Base-by-base conservation (phyloP, 2,113 vertebrate species). In the Pandion haliaetus region DNA sequence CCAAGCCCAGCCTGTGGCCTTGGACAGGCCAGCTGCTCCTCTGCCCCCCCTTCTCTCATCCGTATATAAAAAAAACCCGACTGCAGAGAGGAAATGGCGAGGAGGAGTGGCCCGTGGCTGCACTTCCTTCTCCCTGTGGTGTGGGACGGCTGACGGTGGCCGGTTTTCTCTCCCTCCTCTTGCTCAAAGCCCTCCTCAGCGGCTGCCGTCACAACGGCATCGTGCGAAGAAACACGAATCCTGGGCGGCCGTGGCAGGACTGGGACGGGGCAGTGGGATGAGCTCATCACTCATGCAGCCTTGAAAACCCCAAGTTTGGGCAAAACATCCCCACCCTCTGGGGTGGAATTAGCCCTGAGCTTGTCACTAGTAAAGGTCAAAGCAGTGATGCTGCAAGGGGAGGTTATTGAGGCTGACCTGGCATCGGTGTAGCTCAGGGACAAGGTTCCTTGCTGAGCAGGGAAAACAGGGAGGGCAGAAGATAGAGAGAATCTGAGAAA, bases 81-180 rank as follows among this genome's bases (percentile, higher is more conserved):
- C 47, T 8, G n/a, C 42, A 4, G 57, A 21, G 86, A 97, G 97
- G 97, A 97, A 97, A 92, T 77, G 94, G 85, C 28, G 69, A 77
- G 92, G 90, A 96, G 96, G 95, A 97, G 96, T 96, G 96, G 94
- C 96, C 87, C 88, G 6, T 29, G 16, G 94, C 69, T 0, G 63
- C 82, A 81, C 94, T 97, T 96, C 95, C 96, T 97, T 88, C 80
- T 96, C 78, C 24, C 70, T 8, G 9, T 4, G 16, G 29, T 8
- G 0, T 1, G 24, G 84, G 62, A 26, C 25, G 44, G 93, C 82
- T 26, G 45, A 54, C 14, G 24, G 28, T 6, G 31, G 77, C 61
- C 29, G 4, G 12, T 36, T 52, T 61, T 31, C 34, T 49, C 63
- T 63, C 49, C 55, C 88, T 42, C 26, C 9, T 16, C 21, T 55